Evolutionary conservation across 2,113 vertebrate species (phyloP).

Genomic region (Gymnobelideus leadbeateri): DNA sequence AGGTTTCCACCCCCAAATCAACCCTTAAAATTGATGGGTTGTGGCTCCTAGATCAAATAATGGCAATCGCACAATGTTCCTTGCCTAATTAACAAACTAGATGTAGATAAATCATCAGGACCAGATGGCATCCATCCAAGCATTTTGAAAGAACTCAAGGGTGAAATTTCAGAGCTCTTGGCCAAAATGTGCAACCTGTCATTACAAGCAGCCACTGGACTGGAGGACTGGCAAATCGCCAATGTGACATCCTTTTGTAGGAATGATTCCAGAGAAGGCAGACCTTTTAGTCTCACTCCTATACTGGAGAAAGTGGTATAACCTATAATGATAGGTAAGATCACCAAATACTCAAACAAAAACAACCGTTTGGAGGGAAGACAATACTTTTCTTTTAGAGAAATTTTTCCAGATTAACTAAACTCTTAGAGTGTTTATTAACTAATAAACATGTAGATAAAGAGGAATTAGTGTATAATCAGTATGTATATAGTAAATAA

Average conservation of each 20-base stretch:
- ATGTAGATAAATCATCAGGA: not conserved
- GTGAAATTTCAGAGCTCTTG: constrained; percentile 32
- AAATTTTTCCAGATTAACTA: not conserved
- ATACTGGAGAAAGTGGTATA: not conserved
- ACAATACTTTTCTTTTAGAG: not conserved
- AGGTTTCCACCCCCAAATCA: constrained; percentile 6
- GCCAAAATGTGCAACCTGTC: not conserved
- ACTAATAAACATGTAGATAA: not conserved
- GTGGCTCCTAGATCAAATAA: constrained; percentile 42
- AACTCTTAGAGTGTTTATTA: not conserved
- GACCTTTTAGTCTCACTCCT: constrained; percentile 16
- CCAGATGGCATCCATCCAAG: not conserved
- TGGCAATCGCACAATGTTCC: constrained; percentile 17
- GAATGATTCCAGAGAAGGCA: not conserved
- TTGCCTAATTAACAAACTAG: constrained; percentile 15
- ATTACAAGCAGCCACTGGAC: constrained; percentile 14
- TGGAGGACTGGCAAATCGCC: not conserved
- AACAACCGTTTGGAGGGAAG: not conserved
- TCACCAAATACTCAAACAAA: not conserved
- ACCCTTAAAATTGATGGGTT: constrained; percentile 48
- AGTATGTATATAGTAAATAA: not conserved
- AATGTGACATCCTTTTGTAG: not conserved
- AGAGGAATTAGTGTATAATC: not conserved
- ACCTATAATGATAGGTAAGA: not conserved
- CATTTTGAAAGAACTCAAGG: constrained; percentile 51